Percentiles rank a stretch among this genome's conserved stretches.
Conservation (phyloP, 1,140 invertebrate genomes). For the Capitella teleta region DNA sequence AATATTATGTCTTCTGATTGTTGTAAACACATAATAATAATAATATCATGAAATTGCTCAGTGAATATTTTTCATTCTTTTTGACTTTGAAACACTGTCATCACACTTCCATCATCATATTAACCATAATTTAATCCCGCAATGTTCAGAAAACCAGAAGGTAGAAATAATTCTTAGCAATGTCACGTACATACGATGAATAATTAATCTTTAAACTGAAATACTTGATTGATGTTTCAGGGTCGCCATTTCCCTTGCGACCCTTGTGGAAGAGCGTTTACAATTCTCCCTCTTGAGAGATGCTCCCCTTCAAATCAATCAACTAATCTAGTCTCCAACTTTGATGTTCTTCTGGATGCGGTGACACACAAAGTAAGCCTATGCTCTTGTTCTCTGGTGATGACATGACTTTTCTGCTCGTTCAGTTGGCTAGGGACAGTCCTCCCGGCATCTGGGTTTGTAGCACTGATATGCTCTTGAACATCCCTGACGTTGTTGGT, state of each 20-base stretch:
- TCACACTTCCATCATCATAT: no score
- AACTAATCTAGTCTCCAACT: slow-evolving; percentile 25
- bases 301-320: no score
- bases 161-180: no score
- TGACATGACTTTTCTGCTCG: not conserved
- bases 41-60: no score
- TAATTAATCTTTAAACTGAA: no score
- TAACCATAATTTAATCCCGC: no score
- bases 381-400: not conserved
- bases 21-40: no score
- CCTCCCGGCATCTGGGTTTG: slow-evolving; percentile 44
- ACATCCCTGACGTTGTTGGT: slow-evolving; percentile 25
- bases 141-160: no score
- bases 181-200: no score
- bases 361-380: slow-evolving; percentile 27
- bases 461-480: slow-evolving; percentile 43
- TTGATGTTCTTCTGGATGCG: slow-evolving; percentile 30
- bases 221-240: slow-evolving; percentile 19
- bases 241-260: slow-evolving; percentile 40
- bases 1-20: no score
- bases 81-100: no score
- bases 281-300: slow-evolving; percentile 32
- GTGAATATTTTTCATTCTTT: no score
- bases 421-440: slow-evolving; percentile 29
- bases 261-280: slow-evolving; percentile 37